A percentile compares a stretch with the other conserved stretches of the same genome.
These are phyloP conservation scores for Semnornis frantzii DNA, from an alignment of 2,113 vertebrate species.

Conservation along the genomic window DNA sequence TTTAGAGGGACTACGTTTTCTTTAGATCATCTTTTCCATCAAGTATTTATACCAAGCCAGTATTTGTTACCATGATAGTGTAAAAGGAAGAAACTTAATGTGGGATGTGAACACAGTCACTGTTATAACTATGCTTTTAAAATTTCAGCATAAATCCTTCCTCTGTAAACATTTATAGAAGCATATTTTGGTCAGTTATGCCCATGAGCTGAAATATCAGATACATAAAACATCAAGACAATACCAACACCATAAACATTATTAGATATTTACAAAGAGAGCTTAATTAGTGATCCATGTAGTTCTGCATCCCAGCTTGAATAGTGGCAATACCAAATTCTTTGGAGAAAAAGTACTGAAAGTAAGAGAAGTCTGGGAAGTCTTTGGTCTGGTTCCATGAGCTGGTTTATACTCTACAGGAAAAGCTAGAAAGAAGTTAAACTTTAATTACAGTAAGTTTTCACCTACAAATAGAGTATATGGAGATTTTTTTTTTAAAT, in stretches of 20 bases:
- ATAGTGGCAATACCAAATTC: neutral
- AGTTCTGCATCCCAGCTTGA: neutral
- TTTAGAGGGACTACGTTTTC: neutral
- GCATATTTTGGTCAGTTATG: neutral
- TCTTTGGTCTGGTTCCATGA: neutral
- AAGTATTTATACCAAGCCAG: neutral
- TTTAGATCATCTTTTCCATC: neutral
- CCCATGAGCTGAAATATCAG: neutral
- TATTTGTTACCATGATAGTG: neutral
- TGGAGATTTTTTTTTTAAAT: neutral
- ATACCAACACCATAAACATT: neutral
- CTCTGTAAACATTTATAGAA: neutral
- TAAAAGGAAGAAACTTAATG: neutral
- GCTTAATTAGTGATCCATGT: neutral
- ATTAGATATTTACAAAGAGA: neutral
- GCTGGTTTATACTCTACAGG: neutral
- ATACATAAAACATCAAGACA: neutral
- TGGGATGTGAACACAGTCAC: neutral
- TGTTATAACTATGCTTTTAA: neutral
- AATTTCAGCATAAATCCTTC: neutral
- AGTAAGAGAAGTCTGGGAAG: neutral
- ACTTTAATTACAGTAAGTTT: conserved; percentile 1
- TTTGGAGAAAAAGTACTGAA: neutral
- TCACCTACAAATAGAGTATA: neutral
- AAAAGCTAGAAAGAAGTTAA: neutral